These are phyloP conservation scores for Hystrix cristata DNA, from an alignment of 2,113 vertebrate genomes.

Conservation along the genomic window DNA sequence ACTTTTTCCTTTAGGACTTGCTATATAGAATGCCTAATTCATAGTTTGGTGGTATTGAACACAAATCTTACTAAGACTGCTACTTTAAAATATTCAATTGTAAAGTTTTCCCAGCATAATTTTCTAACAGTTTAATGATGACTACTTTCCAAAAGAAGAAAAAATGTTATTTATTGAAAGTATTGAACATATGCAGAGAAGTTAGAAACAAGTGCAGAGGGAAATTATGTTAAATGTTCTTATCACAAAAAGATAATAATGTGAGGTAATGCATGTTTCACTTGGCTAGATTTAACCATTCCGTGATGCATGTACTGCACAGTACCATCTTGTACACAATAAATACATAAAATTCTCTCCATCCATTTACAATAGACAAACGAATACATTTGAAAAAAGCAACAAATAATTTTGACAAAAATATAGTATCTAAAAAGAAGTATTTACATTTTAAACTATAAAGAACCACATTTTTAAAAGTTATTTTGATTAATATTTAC, in stretches of 20 bases:
- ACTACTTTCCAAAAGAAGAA: conserved; percentile 20
- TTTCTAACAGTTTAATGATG: not conserved
- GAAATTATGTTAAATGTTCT: not conserved
- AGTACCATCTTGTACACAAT: not conserved
- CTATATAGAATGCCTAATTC: not conserved
- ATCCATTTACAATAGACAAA: not conserved
- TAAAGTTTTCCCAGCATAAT: not conserved
- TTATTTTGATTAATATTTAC: not conserved
- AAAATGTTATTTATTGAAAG: not conserved
- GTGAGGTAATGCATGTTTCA: not conserved
- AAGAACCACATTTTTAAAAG: not conserved
- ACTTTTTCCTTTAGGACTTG: not conserved
- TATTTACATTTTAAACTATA: not conserved
- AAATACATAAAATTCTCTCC: not conserved
- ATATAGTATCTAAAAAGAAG: not conserved
- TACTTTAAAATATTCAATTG: not conserved
- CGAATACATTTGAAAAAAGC: not conserved
- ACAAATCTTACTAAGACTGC: not conserved
- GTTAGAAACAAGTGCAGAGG: not conserved
- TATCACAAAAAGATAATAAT: not conserved
- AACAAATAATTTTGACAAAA: conserved; percentile 43
- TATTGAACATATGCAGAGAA: not conserved
- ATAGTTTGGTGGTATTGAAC: not conserved
- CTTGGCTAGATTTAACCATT: not conserved
- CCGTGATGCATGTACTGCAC: not conserved